Evolutionary conservation across 2,888 invertebrate genomes (phyloP).

Genomic region (Archaeoteleia sp.): DNA sequence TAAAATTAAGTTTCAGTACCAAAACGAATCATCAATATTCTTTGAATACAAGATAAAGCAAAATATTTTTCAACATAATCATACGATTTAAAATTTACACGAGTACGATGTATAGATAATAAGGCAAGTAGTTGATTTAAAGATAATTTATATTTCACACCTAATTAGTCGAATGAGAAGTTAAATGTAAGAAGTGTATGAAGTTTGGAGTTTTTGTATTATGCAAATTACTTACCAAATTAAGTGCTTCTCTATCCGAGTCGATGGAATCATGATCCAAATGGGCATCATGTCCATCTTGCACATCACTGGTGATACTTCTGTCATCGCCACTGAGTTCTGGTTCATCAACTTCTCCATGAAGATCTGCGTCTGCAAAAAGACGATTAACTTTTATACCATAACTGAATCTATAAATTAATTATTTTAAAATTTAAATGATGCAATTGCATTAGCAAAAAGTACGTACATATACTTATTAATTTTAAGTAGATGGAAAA

Average conservation of each 20-base stretch:
- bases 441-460: too few relatives aligned
- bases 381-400: conserved; percentile 21
- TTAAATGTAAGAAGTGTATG: too few relatives aligned
- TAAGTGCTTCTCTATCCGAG: conserved; percentile 80
- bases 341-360: conserved; percentile 78
- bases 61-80: conserved; percentile 34
- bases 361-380: conserved; percentile 78
- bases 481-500: too few relatives aligned
- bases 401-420: too few relatives aligned
- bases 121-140: too few relatives aligned
- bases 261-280: conserved; percentile 80
- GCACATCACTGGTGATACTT: conserved; percentile 78
- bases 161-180: too few relatives aligned
- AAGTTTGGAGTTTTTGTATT: not conserved
- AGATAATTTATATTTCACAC: too few relatives aligned
- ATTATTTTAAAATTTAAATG: too few relatives aligned
- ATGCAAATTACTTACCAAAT: conserved; percentile 76
- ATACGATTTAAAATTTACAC: too few relatives aligned
- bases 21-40: conserved; percentile 39
- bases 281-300: conserved; percentile 75
- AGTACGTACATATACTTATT: too few relatives aligned
- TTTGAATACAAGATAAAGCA: conserved; percentile 25
- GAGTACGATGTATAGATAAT: too few relatives aligned
- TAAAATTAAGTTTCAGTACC: conserved; percentile 22
- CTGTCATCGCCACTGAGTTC: conserved; percentile 80